These are phyloP conservation scores for Amblyopsis rosae DNA, from an alignment of 2,113 vertebrate genomes.

Conservation along the genomic window DNA sequence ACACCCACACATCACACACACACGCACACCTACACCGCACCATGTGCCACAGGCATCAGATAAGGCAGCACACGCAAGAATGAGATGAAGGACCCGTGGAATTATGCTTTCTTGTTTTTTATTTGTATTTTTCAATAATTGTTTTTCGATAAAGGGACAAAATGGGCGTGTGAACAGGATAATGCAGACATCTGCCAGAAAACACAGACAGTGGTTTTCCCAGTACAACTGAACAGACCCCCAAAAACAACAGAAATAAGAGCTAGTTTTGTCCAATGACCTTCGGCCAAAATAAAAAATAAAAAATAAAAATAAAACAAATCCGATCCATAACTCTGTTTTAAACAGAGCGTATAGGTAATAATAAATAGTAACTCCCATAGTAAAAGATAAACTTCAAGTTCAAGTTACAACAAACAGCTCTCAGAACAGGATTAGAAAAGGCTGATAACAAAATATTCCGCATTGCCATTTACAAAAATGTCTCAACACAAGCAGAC, in stretches of 20 bases:
- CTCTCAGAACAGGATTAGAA: slow-evolving; percentile 99
- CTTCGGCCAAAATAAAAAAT: slow-evolving; percentile 92
- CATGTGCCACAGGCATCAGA: slow-evolving; percentile 25
- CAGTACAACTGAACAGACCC: slow-evolving; percentile 99
- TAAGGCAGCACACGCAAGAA: slow-evolving; percentile 36
- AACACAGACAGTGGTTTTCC: slow-evolving; percentile 99
- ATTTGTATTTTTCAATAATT: slow-evolving; percentile 92
- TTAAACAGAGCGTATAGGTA: slow-evolving; percentile 95
- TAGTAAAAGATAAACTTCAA: slow-evolving; percentile 99
- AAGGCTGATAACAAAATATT: slow-evolving; percentile 99
- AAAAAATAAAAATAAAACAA: slow-evolving; percentile 81
- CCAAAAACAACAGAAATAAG: slow-evolving; percentile 90
- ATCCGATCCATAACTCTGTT: slow-evolving; percentile 93
- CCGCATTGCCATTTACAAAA: slow-evolving; percentile 99
- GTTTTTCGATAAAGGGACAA: slow-evolving; percentile 99
- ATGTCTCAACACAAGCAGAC: slow-evolving; percentile 98
- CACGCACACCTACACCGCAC: no score
- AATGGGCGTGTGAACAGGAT: slow-evolving; percentile 99
- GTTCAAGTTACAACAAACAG: slow-evolving; percentile 99
- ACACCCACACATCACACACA: neutral
- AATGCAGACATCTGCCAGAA: slow-evolving; percentile 99
- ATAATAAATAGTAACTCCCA: slow-evolving; percentile 99
- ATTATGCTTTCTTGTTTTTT: slow-evolving; percentile 91
- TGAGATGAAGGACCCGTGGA: slow-evolving; percentile 78
- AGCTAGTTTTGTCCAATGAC: slow-evolving; percentile 93